A percentile compares a stretch with the other conserved stretches of the same genome.
Evolutionary conservation across 2,888 invertebrate genomes (phyloP).

Genomic region (Pegoplata infirma): DNA sequence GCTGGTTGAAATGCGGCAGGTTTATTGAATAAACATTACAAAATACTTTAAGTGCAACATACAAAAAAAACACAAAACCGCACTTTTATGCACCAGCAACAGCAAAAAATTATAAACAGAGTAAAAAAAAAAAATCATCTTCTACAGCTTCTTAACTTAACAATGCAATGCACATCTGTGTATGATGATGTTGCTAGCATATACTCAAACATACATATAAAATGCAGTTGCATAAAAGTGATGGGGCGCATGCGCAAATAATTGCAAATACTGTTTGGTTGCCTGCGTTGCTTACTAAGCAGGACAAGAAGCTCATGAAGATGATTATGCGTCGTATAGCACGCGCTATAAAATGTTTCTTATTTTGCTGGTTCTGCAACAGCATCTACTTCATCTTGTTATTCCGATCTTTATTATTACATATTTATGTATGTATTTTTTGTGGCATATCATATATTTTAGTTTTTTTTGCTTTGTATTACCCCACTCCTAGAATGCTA

Average conservation of each 20-base stretch:
- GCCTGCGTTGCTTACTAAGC: neutral
- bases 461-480: conserved; percentile 52
- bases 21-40: conserved; percentile 77
- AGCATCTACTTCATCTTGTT: neutral
- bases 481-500: conserved; percentile 42
- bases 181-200: neutral
- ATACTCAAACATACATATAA: neutral
- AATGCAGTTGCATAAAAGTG: conserved; percentile 38
- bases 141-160: conserved; percentile 40
- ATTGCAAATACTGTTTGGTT: conserved; percentile 45
- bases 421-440: conserved; percentile 26
- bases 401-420: conserved; percentile 22
- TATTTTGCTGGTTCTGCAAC: conserved; percentile 11
- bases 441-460: conserved; percentile 40
- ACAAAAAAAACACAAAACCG: conserved; percentile 7
- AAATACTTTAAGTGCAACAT: conserved; percentile 53
- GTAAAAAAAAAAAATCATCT: conserved; percentile 28
- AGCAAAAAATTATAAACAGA: conserved; percentile 1
- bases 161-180: conserved; percentile 51
- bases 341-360: conserved; percentile 62
- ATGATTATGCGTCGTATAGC: conserved; percentile 61
- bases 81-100: neutral
- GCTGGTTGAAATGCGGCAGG: conserved; percentile 64
- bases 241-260: conserved; percentile 62
- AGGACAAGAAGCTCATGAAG: conserved; percentile 39